A percentile compares a stretch with the other conserved stretches of the same genome.
Conservation (phyloP, 2,888 invertebrate species). For the Coelinius sp. region DNA sequence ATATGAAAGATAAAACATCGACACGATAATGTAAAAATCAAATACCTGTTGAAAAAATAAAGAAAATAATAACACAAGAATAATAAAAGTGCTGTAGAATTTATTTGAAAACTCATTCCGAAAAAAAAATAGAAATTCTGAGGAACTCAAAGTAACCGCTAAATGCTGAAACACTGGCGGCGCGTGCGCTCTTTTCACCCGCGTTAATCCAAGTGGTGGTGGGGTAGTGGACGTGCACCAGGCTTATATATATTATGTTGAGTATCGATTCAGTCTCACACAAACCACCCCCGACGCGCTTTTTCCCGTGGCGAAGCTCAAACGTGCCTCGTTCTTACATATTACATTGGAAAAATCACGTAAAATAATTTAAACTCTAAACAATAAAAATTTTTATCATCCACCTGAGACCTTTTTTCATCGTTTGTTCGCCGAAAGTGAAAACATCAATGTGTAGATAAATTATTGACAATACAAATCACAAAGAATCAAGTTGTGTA, state of each 20-base stretch:
- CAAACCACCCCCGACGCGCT: slow-evolving; percentile 61
- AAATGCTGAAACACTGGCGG: not conserved
- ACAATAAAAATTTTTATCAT: not conserved
- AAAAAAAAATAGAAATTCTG: not conserved
- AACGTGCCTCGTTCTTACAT: slow-evolving; percentile 9
- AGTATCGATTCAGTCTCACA: slow-evolving; percentile 66
- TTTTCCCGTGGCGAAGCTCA: not conserved
- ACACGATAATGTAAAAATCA: slow-evolving; percentile 26
- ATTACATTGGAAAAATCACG: not conserved
- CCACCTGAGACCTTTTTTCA: not conserved
- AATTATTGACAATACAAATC: not conserved
- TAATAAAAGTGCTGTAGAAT: not conserved
- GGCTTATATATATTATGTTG: too few species aligned
- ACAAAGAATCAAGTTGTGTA: slow-evolving; percentile 3
- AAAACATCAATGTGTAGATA: not conserved
- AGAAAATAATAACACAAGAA: slow-evolving; percentile 3
- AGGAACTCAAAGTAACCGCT: slow-evolving; percentile 3
- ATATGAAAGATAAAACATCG: slow-evolving; percentile 45
- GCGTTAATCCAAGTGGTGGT: not conserved
- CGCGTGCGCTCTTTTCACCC: slow-evolving; percentile 17
- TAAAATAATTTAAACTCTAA: not conserved
- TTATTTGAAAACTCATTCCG: not conserved
- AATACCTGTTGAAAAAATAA: slow-evolving; percentile 13
- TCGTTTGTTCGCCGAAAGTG: not conserved
- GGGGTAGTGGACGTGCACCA: not conserved